Conservation (phyloP, 2,113 vertebrate genomes). For the Xyrauchen texanus region DNA sequence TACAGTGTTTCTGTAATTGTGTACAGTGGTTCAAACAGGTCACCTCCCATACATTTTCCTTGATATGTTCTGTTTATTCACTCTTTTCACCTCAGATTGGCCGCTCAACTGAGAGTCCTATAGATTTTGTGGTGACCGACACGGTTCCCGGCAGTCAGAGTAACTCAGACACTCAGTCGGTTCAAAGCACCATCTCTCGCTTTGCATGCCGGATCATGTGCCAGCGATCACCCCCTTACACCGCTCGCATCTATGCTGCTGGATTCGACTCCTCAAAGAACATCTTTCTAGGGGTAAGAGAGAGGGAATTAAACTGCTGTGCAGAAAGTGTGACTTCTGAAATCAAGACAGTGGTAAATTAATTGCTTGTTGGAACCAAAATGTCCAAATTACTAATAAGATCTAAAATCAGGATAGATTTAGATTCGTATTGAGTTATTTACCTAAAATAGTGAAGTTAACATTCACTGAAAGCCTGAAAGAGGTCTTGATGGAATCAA, state of each 20-base stretch:
- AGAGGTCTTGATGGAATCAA: too few species aligned
- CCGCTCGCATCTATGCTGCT: conserved; percentile 95
- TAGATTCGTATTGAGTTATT: not conserved
- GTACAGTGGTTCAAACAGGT: not conserved
- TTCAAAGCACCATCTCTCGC: conserved; percentile 98
- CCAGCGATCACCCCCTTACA: conserved; percentile 91
- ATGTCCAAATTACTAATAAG: too few species aligned
- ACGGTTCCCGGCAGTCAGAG: conserved; percentile 94
- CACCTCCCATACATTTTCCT: not conserved
- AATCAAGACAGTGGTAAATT: not conserved
- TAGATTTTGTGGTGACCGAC: conserved; percentile 98
- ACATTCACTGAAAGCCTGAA: too few species aligned
- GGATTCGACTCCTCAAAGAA: conserved; percentile 99
- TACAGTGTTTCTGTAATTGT: not conserved
- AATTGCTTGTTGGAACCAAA: too few species aligned
- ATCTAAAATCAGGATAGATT: too few species aligned
- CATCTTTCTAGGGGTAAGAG: conserved; percentile 96
- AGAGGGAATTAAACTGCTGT: not conserved
- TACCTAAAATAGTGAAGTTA: too few species aligned
- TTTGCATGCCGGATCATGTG: conserved; percentile 98
- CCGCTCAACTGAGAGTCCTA: conserved; percentile 95
- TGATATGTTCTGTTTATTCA: not conserved
- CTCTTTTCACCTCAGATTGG: conserved; percentile 82
- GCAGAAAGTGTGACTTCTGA: not conserved
- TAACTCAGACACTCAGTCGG: conserved; percentile 91